phyloP scores from a whole-genome alignment of 2,888 invertebrate species.

The Xestia ashworthii region DNA sequence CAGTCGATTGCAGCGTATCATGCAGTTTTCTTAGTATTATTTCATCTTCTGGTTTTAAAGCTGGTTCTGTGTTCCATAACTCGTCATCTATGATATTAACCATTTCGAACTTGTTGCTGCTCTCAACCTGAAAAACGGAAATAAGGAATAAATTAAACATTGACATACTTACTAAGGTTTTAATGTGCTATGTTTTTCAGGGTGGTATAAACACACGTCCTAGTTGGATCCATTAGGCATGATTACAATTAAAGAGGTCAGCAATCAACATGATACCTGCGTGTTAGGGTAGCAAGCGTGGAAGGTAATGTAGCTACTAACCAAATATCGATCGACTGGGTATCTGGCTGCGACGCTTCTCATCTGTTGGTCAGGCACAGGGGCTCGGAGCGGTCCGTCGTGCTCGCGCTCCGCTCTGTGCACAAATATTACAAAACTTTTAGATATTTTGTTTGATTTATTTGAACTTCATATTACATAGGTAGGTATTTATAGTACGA shows the following conservation, averaged over 20 bases:
- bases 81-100: constrained; percentile 86
- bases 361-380: constrained; percentile 89
- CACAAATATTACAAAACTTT: constrained; percentile 54
- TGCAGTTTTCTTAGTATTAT: constrained; percentile 84
- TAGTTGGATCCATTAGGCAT: constrained; percentile 16
- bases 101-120: constrained; percentile 86
- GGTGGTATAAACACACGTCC: neutral
- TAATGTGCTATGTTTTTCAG: neutral
- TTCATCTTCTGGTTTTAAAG: constrained; percentile 87
- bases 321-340: constrained; percentile 90
- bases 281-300: neutral
- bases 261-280: neutral
- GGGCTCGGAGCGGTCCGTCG: constrained; percentile 86
- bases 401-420: constrained; percentile 80
- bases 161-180: neutral
- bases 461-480: neutral
- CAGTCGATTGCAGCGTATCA: constrained; percentile 88
- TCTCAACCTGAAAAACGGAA: constrained; percentile 80
- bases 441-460: constrained; percentile 25
- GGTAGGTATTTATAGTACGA: neutral
- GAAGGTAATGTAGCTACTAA: constrained; percentile 67
- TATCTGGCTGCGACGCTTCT: constrained; percentile 76
- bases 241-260: constrained; percentile 23
- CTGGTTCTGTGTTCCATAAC: constrained; percentile 85
- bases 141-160: neutral